Conservation (phyloP, 2,888 invertebrate species). For the Anarsia innoxiella region DNA sequence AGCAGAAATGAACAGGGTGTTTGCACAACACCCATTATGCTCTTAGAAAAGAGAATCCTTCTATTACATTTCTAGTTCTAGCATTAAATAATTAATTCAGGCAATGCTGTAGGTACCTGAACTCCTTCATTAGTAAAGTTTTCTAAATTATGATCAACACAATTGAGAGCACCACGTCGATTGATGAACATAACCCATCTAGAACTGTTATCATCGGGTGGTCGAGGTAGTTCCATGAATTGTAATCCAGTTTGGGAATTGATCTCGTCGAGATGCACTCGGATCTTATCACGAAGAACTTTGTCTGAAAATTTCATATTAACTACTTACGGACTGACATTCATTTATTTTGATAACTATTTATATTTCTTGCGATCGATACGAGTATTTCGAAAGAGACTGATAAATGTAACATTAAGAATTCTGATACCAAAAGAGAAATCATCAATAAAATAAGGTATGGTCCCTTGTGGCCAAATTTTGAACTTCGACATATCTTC, state of each 20-base stretch:
- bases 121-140: slow-evolving; percentile 43
- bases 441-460: slow-evolving; percentile 55
- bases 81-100: no score
- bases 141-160: slow-evolving; percentile 36
- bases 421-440: slow-evolving; percentile 45
- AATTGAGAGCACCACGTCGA: slow-evolving; percentile 37
- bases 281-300: slow-evolving; percentile 45
- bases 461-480: slow-evolving; percentile 45
- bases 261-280: slow-evolving; percentile 33
- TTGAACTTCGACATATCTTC: slow-evolving; percentile 43
- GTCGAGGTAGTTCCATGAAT: slow-evolving; percentile 4
- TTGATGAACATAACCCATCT: slow-evolving; percentile 26
- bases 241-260: slow-evolving; percentile 25
- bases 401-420: background rate
- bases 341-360: no score
- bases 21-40: no score
- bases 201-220: background rate
- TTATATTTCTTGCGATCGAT: no score
- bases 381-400: no score
- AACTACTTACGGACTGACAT: no score
- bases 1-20: background rate
- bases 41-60: no score
- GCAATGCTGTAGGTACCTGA: slow-evolving; percentile 38
- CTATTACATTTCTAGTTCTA: no score
- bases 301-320: slow-evolving; percentile 34